A percentile compares a stretch with the other conserved stretches of the same genome.
phyloP scores from a whole-genome alignment of 1,140 invertebrate species.

The Lepidurus packardi region DNA sequence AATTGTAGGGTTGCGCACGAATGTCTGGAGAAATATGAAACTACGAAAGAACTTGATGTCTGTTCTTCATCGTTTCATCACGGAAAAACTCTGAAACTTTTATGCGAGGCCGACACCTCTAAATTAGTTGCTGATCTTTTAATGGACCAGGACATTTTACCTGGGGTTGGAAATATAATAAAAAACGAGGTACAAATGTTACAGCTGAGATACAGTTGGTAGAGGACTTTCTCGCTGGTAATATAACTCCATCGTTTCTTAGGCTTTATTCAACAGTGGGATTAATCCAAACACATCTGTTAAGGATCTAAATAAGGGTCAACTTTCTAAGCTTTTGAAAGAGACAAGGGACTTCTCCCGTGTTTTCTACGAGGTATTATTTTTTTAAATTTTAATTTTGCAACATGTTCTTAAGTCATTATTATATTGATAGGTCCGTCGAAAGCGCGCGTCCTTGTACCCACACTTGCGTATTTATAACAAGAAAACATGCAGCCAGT shows the following conservation, averaged over 20 bases:
- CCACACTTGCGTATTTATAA: slow-evolving; percentile 42
- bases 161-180: slow-evolving; percentile 45
- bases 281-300: slow-evolving; percentile 42
- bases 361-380: slow-evolving; percentile 41
- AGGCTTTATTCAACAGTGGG: slow-evolving; percentile 44
- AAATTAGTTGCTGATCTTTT: slow-evolving; percentile 42
- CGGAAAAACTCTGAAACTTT: neutral
- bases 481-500: slow-evolving; percentile 40
- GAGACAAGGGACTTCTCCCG: slow-evolving; percentile 44
- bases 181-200: slow-evolving; percentile 40
- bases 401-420: neutral
- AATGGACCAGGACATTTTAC: slow-evolving; percentile 42
- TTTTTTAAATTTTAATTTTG: neutral
- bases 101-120: neutral
- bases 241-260: slow-evolving; percentile 23
- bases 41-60: slow-evolving; percentile 23
- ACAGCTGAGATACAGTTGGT: too few relatives aligned
- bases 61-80: slow-evolving; percentile 23
- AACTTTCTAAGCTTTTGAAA: slow-evolving; percentile 41
- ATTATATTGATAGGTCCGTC: slow-evolving; percentile 35
- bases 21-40: neutral
- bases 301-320: slow-evolving; percentile 40
- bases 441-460: slow-evolving; percentile 40
- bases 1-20: neutral
- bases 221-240: too few relatives aligned